A percentile compares a stretch with the other conserved stretches of the same genome.
phyloP scores from a whole-genome alignment of 64 coral and sea anemone genomes.

The Porites australiensis region DNA sequence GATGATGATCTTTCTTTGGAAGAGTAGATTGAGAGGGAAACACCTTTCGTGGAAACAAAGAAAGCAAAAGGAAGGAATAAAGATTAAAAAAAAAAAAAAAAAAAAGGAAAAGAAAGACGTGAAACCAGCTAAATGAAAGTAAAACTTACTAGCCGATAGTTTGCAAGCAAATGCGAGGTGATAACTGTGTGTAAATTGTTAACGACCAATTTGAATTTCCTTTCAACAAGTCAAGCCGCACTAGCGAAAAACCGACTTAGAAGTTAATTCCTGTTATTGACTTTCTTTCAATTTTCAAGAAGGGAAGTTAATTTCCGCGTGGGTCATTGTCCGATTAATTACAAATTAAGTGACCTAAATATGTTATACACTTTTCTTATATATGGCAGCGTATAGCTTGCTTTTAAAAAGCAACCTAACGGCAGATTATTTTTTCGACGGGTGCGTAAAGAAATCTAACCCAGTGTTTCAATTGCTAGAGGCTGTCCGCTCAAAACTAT shows the following conservation, averaged over 20 bases:
- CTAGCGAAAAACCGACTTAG: not conserved
- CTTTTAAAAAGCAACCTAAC: too few relatives aligned
- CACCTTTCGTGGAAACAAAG: too few relatives aligned
- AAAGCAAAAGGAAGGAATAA: too few relatives aligned
- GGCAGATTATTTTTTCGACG: not conserved
- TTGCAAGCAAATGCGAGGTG: too few relatives aligned
- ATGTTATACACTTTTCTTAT: not conserved
- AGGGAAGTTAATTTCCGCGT: not conserved
- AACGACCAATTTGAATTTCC: too few relatives aligned
- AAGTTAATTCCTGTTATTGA: constrained; percentile 14
- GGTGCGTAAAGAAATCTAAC: too few relatives aligned
- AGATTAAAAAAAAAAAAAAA: not conserved
- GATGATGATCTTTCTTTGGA: not conserved
- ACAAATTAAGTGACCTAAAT: not conserved
- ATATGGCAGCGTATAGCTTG: too few relatives aligned
- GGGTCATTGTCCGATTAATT: not conserved
- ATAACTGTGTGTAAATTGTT: too few relatives aligned
- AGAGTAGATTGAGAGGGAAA: not conserved
- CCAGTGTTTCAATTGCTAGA: not conserved
- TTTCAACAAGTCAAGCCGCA: not conserved
- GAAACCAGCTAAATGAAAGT: not conserved
- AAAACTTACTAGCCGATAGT: not conserved
- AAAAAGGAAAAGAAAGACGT: not conserved
- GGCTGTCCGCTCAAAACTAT: not conserved
- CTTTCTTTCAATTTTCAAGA: constrained; percentile 16